Evolutionary conservation across 2,888 invertebrate species (phyloP), one percentile per base, ranked within the genome.

Genomic region (Prosopocoilus inquinatus): DNA sequence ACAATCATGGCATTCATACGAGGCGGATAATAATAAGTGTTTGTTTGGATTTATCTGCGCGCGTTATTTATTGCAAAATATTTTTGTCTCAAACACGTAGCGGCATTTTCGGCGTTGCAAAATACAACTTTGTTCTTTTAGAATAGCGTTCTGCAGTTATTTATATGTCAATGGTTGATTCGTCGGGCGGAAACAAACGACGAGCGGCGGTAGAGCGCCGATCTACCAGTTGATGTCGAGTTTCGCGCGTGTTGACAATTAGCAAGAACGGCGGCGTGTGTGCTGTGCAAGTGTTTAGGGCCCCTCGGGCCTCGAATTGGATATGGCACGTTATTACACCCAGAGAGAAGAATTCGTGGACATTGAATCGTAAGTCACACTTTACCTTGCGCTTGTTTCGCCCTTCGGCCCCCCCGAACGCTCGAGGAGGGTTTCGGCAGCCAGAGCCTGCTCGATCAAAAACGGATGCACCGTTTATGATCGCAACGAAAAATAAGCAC

Each of bases 281-380:
- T 60, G 59, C 64, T 67, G 64, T 66, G 71, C 66, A 69, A 63
- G 70, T 70, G 68, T 65, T 43, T 35, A 62, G 63, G 63, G 67
- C 67, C 70, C 70, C 67, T 59, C 59, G 63, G 70, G 70, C 68
- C 69, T 62, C 67, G 63, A 63, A 53, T 61, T 58, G 72, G 74
- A 72, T 72, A 74, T 74, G 74, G 72, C 71, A 64, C 68, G 68
- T 57, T 71, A 68, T 60, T 73, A 70, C 60, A 64, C 64, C 47
- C 64, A 64, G 52, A 63, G 63, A 50, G 50, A 59, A 36, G 59
- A 63, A 45, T 59, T 55, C 60, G 59, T 66, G 41, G 69, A 68
- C 52, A 57, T 65, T 47, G 69, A 71, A 53, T 53, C 66, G 72
- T 72, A 69, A 69, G 72, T 72, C 34, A 43, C 43, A 20, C 47